A percentile compares a stretch with the other conserved stretches of the same genome.
These are phyloP conservation scores for Lobophora halterata DNA, from an alignment of 2,888 invertebrate species.

Conservation along the genomic window DNA sequence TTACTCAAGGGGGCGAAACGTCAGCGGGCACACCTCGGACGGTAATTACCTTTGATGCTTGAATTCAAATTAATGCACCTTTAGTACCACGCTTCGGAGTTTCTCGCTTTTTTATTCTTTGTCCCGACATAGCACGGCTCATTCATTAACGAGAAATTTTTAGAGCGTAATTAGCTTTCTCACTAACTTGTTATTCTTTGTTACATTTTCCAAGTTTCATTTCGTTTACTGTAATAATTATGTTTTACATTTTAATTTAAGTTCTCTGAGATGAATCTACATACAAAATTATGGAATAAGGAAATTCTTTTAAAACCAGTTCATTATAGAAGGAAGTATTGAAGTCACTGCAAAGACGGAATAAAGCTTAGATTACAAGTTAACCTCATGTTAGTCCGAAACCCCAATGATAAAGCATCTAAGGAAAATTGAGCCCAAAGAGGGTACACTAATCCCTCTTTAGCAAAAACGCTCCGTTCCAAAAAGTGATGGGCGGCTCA, in stretches of 20 bases:
- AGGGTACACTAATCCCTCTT: conserved; percentile 80
- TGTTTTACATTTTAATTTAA: no score
- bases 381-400: conserved; percentile 79
- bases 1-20: conserved; percentile 44
- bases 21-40: conserved; percentile 34
- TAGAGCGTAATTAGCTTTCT: conserved; percentile 16
- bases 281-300: conserved; percentile 58
- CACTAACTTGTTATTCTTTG: conserved; percentile 4
- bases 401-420: conserved; percentile 80
- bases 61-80: conserved; percentile 25
- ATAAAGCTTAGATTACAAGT: conserved; percentile 81
- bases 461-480: conserved; percentile 80
- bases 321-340: conserved; percentile 73
- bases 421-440: conserved; percentile 73
- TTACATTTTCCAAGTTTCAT: conserved; percentile 9
- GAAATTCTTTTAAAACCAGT: conserved; percentile 64
- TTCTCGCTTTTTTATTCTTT: conserved; percentile 20
- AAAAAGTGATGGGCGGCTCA: conserved; percentile 79
- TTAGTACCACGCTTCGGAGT: conserved; percentile 12
- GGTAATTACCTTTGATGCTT: conserved; percentile 26
- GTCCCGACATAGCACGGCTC: conserved; percentile 18
- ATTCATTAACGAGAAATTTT: conserved; percentile 23
- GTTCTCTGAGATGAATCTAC: no score
- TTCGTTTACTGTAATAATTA: no score
- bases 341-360: conserved; percentile 72